Evolutionary conservation across 1,140 invertebrate genomes (phyloP).

Genomic region (Halesus radiatus): DNA sequence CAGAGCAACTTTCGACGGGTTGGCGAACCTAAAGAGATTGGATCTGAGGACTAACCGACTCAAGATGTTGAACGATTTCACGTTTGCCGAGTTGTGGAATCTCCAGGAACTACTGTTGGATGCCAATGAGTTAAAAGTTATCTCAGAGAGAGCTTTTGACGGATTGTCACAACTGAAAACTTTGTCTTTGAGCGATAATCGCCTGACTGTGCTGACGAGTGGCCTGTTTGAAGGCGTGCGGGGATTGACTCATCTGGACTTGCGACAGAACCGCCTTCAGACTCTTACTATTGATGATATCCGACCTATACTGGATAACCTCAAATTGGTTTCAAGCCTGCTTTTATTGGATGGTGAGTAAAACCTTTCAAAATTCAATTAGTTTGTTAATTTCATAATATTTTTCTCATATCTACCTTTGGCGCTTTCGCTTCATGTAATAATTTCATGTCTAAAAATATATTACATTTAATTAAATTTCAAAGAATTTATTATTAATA

Average conservation of each 20-base stretch:
- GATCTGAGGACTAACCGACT: conserved; percentile 80
- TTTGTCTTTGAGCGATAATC: conserved; percentile 80
- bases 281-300: conserved; percentile 81
- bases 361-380: too few relatives aligned
- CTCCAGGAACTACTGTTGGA: conserved; percentile 81
- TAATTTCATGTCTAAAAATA: too few relatives aligned
- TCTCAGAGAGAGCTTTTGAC: conserved; percentile 80
- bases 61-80: conserved; percentile 78
- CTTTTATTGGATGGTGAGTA: conserved; percentile 82
- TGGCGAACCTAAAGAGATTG: conserved; percentile 76
- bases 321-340: conserved; percentile 77
- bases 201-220: conserved; percentile 75
- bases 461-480: too few relatives aligned
- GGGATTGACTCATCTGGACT: conserved; percentile 77
- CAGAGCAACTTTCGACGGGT: conserved; percentile 79
- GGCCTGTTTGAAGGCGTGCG: conserved; percentile 77
- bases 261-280: conserved; percentile 80
- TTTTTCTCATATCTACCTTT: too few relatives aligned
- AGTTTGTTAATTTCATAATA: too few relatives aligned
- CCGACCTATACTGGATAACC: conserved; percentile 81
- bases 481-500: too few relatives aligned
- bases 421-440: too few relatives aligned
- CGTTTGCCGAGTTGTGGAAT: conserved; percentile 81
- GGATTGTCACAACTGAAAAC: conserved; percentile 78
- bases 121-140: conserved; percentile 75